Conservation (phyloP, 2,113 vertebrate genomes). For the Tinamus guttatus region DNA sequence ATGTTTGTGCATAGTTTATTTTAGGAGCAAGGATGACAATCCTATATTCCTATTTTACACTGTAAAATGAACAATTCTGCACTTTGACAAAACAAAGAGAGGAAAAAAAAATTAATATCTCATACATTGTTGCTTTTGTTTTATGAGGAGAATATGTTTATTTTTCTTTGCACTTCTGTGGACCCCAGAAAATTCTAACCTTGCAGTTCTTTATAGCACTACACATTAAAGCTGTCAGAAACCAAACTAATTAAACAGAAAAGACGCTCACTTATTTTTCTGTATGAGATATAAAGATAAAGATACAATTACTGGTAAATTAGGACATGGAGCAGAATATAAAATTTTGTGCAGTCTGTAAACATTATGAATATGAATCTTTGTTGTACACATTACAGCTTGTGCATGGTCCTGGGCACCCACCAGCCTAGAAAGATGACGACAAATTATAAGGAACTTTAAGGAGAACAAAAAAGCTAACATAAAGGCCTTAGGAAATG, state of each 20-base stretch:
- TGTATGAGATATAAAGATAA: neutral
- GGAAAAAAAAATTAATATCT: constrained; percentile 6
- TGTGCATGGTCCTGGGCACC: neutral
- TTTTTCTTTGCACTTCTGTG: neutral
- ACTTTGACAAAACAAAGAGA: constrained; percentile 16
- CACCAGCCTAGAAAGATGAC: neutral
- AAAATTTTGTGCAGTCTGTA: neutral
- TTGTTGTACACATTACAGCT: constrained; percentile 26
- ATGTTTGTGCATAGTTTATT: neutral
- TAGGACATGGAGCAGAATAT: constrained; percentile 26
- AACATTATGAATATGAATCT: constrained; percentile 27
- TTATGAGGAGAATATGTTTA: constrained; percentile 12
- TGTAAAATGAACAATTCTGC: neutral
- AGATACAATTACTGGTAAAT: constrained; percentile 23
- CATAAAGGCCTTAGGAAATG: neutral
- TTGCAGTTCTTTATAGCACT: constrained; percentile 19
- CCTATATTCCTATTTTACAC: neutral
- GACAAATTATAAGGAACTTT: constrained; percentile 21
- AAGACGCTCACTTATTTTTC: constrained; percentile 16
- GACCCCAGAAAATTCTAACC: constrained; percentile 66
- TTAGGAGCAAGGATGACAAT: constrained; percentile 22
- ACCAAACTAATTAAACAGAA: constrained; percentile 46
- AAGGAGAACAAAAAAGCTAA: constrained; percentile 11
- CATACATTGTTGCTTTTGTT: neutral
- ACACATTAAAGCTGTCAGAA: constrained; percentile 38